Percentiles rank a stretch among this genome's conserved stretches.
These are phyloP conservation scores for Agonum fuliginosum DNA, from an alignment of 2,888 invertebrate species.

Conservation along the genomic window DNA sequence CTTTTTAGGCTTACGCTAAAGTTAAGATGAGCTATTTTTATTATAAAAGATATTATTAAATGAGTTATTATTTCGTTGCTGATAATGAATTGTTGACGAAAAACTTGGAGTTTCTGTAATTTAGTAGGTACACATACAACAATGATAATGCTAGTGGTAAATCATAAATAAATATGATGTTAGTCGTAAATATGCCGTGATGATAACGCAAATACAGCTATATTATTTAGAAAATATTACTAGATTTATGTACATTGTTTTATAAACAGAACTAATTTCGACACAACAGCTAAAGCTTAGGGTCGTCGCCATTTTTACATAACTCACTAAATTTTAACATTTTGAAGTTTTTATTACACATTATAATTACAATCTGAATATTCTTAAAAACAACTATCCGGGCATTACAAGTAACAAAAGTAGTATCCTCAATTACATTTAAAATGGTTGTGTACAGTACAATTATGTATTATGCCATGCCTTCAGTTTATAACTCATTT, in stretches of 20 bases:
- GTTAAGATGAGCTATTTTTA: slow-evolving; percentile 39
- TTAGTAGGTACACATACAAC: slow-evolving; percentile 2
- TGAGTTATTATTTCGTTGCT: slow-evolving; percentile 42
- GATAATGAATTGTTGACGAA: slow-evolving; percentile 24
- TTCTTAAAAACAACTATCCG: slow-evolving; percentile 56
- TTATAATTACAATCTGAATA: slow-evolving; percentile 54
- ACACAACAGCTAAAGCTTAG: slow-evolving; percentile 22
- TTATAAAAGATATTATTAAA: slow-evolving; percentile 53
- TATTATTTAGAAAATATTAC: slow-evolving; percentile 35
- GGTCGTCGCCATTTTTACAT: slow-evolving; percentile 26
- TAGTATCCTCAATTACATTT: slow-evolving; percentile 44
- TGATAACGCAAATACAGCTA: slow-evolving; percentile 45
- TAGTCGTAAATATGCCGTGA: slow-evolving; percentile 24
- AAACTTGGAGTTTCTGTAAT: not conserved
- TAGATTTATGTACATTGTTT: slow-evolving; percentile 27
- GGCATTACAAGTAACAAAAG: slow-evolving; percentile 53
- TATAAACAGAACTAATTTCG: slow-evolving; percentile 19
- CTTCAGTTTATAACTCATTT: slow-evolving; percentile 46
- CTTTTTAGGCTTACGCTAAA: slow-evolving; percentile 49
- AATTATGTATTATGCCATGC: slow-evolving; percentile 41
- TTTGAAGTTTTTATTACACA: slow-evolving; percentile 58
- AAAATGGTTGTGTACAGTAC: slow-evolving; percentile 50
- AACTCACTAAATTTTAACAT: slow-evolving; percentile 47
- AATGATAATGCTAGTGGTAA: not conserved
- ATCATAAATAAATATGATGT: slow-evolving; percentile 33